phyloP scores from a whole-genome alignment of 2,797 vertebrate genomes.

The Pangasius sanitwongsei region DNA sequence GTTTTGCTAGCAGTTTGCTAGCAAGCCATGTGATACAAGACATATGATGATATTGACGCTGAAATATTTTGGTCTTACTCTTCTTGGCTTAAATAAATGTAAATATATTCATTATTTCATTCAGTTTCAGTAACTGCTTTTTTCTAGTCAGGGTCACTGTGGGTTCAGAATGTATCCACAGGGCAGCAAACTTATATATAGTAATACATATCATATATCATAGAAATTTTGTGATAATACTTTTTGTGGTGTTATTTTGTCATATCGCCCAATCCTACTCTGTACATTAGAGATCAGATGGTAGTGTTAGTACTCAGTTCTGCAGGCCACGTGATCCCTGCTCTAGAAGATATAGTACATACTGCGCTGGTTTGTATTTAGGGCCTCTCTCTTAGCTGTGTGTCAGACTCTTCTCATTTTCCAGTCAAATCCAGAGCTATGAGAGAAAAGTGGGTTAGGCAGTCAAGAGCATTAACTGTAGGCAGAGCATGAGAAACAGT shows the following conservation, averaged over 20 bases:
- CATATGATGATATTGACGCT: no score
- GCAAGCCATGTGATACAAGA: no score
- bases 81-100: no score
- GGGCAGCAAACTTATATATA: neutral
- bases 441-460: neutral
- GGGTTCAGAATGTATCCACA: neutral
- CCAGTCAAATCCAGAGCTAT: constrained; percentile 45
- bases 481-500: neutral
- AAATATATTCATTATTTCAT: no score
- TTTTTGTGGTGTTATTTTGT: neutral
- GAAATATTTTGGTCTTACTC: no score
- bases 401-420: constrained; percentile 35
- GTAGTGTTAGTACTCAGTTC: neutral
- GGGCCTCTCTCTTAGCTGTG: neutral
- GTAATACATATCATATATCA: neutral
- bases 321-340: constrained; percentile 1
- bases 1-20: no score
- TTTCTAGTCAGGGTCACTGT: neutral
- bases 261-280: neutral
- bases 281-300: neutral
- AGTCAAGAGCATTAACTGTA: constrained; percentile 4
- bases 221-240: neutral
- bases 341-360: constrained; percentile 11
- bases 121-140: neutral
- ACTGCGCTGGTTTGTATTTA: constrained; percentile 5